Conservation (phyloP, 2,888 invertebrate genomes). For the Elegia similella region DNA sequence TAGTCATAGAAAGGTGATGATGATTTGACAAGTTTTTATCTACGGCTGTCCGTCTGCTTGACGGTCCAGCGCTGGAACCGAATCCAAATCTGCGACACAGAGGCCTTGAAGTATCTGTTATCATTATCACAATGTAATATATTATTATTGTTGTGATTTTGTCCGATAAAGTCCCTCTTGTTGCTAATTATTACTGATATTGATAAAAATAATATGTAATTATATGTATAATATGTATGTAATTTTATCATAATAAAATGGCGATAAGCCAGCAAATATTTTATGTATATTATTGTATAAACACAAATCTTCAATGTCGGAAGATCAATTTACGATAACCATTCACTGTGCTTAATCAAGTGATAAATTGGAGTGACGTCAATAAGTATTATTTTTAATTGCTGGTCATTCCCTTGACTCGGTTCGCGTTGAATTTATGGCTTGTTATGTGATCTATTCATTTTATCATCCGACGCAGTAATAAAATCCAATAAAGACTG, state of each 20-base stretch:
- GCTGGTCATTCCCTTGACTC: neutral
- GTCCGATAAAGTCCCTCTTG: neutral
- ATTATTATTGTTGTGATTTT: neutral
- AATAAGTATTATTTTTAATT: neutral
- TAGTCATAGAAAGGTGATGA: too few species aligned
- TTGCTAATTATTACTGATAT: neutral
- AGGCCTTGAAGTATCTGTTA: neutral
- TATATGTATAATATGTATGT: neutral
- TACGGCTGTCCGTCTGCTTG: too few species aligned
- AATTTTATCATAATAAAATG: neutral
- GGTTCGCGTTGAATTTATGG: neutral
- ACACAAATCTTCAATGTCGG: neutral
- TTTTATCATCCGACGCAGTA: too few species aligned
- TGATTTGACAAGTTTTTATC: too few species aligned
- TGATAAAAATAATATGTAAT: too few species aligned
- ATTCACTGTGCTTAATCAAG: neutral
- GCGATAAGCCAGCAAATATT: neutral
- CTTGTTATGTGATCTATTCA: neutral
- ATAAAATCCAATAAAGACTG: too few species aligned
- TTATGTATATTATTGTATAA: neutral
- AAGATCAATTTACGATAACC: neutral
- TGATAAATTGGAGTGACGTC: conserved; percentile 1
- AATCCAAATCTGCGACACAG: too few species aligned
- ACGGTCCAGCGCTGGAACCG: too few species aligned
- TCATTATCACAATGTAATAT: neutral